Evolutionary conservation across 2,797 vertebrate species (phyloP).

Genomic region (Liasis olivaceus): DNA sequence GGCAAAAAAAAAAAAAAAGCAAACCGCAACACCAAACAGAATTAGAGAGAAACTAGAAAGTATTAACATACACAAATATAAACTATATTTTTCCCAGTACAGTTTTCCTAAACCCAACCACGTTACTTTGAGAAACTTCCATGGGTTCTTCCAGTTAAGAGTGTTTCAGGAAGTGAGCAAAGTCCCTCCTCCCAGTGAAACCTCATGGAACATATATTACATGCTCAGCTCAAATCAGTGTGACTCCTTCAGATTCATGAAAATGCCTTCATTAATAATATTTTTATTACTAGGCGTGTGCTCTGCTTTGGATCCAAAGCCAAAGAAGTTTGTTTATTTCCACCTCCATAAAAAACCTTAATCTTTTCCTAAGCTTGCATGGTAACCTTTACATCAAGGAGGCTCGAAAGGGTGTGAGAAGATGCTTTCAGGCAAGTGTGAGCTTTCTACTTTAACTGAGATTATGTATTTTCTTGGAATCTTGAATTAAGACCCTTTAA

Average conservation of each 20-base stretch:
- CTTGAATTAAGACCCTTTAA: background rate
- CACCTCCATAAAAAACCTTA: background rate
- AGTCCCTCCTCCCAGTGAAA: too few relatives aligned
- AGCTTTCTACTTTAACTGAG: background rate
- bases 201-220: background rate
- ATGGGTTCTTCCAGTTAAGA: background rate
- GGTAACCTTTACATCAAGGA: background rate
- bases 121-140: background rate
- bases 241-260: background rate
- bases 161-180: background rate
- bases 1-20: background rate
- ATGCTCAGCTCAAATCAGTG: background rate
- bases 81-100: background rate
- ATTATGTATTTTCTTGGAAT: background rate
- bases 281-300: background rate
- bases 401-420: background rate
- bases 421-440: background rate
- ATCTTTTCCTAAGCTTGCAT: background rate
- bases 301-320: background rate
- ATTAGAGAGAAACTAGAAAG: background rate
- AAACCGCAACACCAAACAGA: background rate
- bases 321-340: background rate
- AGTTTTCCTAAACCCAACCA: background rate
- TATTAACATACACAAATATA: background rate
- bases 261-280: background rate